Percentiles rank a stretch among this genome's conserved stretches.
Evolutionary conservation across 2,797 vertebrate genomes (phyloP).

Genomic region (Masticophis lateralis): DNA sequence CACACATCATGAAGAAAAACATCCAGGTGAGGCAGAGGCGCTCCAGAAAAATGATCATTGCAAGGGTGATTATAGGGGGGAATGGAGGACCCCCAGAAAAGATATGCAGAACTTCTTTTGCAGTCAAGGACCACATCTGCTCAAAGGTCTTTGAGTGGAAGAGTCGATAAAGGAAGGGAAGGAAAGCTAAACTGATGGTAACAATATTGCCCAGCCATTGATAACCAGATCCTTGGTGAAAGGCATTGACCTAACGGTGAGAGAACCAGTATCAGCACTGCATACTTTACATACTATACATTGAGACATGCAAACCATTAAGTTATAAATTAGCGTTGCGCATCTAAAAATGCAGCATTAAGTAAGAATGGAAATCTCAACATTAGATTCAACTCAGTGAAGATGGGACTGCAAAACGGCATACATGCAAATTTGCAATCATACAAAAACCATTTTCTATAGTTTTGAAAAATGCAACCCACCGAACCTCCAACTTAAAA

Average conservation of each 20-base stretch:
- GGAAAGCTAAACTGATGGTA: slow-evolving; percentile 80
- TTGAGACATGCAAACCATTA: background rate
- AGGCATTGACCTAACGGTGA: slow-evolving; percentile 84
- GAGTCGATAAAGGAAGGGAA: slow-evolving; percentile 87
- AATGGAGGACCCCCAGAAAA: slow-evolving; percentile 75
- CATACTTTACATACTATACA: background rate
- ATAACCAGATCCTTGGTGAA: slow-evolving; percentile 91
- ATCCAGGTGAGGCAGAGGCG: slow-evolving; percentile 89
- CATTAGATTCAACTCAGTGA: background rate
- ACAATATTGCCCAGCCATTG: slow-evolving; percentile 85
- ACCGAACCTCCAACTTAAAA: background rate
- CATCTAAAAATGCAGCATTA: background rate
- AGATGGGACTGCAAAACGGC: background rate
- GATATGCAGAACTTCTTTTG: slow-evolving; percentile 75
- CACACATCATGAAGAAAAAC: slow-evolving; percentile 99
- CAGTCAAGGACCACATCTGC: slow-evolving; percentile 74
- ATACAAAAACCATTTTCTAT: background rate
- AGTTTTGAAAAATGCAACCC: background rate
- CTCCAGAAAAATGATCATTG: slow-evolving; percentile 85
- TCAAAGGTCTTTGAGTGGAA: slow-evolving; percentile 79
- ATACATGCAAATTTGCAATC: background rate
- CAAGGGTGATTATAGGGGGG: slow-evolving; percentile 68
- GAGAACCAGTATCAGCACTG: slow-evolving; percentile 9
- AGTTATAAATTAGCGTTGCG: background rate
- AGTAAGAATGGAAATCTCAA: background rate